phyloP scores from a whole-genome alignment of 2,113 vertebrate genomes.

The Calcarius ornatus region DNA sequence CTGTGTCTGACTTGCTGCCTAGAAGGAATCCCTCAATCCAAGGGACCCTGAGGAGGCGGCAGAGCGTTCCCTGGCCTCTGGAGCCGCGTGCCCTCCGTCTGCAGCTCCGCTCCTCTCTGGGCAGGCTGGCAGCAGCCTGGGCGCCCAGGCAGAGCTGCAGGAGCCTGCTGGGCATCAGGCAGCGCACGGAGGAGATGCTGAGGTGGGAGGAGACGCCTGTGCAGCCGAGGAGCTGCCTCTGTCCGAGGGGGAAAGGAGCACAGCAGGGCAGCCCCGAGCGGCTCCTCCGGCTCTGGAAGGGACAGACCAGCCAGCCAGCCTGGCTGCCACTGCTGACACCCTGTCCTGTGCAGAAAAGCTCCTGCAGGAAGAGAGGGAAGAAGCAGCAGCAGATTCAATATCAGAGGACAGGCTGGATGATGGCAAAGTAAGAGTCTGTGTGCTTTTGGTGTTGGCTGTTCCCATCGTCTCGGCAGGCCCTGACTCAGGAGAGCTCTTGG shows the following conservation, averaged over 20 bases:
- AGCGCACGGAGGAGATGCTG: not conserved
- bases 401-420: not conserved
- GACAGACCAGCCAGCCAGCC: not conserved
- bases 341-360: not conserved
- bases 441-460: not conserved
- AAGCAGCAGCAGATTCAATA: not conserved
- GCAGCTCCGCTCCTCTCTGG: not conserved
- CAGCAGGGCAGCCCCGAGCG: not conserved
- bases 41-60: constrained; percentile 40
- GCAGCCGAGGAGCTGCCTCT: not conserved
- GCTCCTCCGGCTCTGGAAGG: not conserved
- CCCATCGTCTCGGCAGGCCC: not conserved
- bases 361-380: not conserved
- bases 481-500: not conserved
- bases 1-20: constrained; percentile 40
- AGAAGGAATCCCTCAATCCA: constrained; percentile 55
- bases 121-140: not conserved
- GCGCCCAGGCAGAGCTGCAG: not conserved
- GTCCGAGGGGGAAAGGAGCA: not conserved
- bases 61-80: constrained; percentile 35
- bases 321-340: not conserved
- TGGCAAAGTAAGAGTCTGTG: constrained; percentile 46
- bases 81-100: not conserved
- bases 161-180: not conserved
- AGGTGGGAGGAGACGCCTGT: not conserved